Evolutionary conservation across 2,797 vertebrate genomes (phyloP), one percentile per base, ranked within the genome.

Genomic region (Falco concolor): DNA sequence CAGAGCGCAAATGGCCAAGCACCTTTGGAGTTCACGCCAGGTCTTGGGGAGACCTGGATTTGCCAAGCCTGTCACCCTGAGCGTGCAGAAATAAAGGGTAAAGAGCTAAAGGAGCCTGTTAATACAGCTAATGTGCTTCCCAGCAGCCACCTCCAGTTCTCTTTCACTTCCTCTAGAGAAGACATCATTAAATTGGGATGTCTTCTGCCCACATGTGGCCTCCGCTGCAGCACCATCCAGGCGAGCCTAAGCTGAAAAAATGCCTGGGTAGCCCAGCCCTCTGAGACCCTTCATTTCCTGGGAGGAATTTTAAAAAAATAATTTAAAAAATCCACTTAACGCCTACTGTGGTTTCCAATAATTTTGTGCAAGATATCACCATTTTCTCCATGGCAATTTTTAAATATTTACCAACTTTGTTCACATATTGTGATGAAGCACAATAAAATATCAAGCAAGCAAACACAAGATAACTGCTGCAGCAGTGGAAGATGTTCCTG

Each of bases 1-100:
- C 50, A n/a, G 38, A 76, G 3, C 61, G 40, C 49, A 50, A 63
- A 45, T 0, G 0, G 50, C 9, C 5, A 1, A 77, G 44, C 1
- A 1, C 32, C 69, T 52, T 30, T 25, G 2, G 1, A 64, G n/a
- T 13, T 86, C 64, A 67, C 0, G 0, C 19, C 38, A 59, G 32
- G 17, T 38, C 49, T 50, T 1, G 0, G 5, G 47, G 42, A 77
- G 54, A 91, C 60, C 61, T 40, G 36, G 19, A 44, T 70, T 53
- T 83, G 61, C 79, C 65, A 75, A 64, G 11, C 28, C 64, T 60
- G 45, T n/a, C 65, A 38, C 17, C 73, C 61, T 44, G 18, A 77
- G 61, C 45, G 64, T 2, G 5, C 21, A 68, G 50, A 53, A 88
- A 53, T 75, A 68, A 49, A 45, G 9, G 60, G 28, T 80, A 25